Evolutionary conservation across 1,140 invertebrate genomes (phyloP).

Genomic region (Drosophila erecta): DNA sequence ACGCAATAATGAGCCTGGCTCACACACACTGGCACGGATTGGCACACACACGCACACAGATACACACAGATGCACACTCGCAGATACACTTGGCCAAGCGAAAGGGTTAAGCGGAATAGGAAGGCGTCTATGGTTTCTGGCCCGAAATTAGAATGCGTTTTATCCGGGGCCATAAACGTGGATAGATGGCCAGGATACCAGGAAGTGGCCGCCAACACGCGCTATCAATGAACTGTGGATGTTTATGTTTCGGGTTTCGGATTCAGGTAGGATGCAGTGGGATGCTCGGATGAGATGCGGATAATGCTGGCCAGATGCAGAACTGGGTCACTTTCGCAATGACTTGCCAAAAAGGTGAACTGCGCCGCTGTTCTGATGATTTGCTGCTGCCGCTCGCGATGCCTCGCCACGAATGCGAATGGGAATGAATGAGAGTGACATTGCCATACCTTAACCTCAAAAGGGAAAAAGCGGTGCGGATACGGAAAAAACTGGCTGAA

Average conservation of each 20-base stretch:
- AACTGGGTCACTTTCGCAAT: constrained; percentile 80
- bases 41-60: not conserved
- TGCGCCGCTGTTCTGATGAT: constrained; percentile 46
- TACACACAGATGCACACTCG: not conserved
- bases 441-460: constrained; percentile 83
- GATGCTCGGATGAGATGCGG: not conserved
- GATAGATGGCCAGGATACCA: constrained; percentile 24
- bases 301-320: constrained; percentile 22
- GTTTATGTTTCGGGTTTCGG: not conserved
- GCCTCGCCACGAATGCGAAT: constrained; percentile 80
- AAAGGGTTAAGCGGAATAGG: constrained; percentile 75
- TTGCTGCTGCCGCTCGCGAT: constrained; percentile 58
- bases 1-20: constrained; percentile 55
- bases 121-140: constrained; percentile 69
- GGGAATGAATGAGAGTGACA: constrained; percentile 81
- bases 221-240: constrained; percentile 69
- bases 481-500: constrained; percentile 30
- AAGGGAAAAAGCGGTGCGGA: constrained; percentile 51
- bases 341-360: constrained; percentile 76
- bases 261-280: constrained; percentile 11
- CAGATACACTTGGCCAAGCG: constrained; percentile 48
- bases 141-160: constrained; percentile 78
- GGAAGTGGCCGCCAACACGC: constrained; percentile 69
- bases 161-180: constrained; percentile 71
- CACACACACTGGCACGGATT: constrained; percentile 25